A percentile compares a stretch with the other conserved stretches of the same genome.
These are phyloP conservation scores for Caenorhabditis imperialis DNA, from an alignment of 2,888 invertebrate species.

Conservation along the genomic window DNA sequence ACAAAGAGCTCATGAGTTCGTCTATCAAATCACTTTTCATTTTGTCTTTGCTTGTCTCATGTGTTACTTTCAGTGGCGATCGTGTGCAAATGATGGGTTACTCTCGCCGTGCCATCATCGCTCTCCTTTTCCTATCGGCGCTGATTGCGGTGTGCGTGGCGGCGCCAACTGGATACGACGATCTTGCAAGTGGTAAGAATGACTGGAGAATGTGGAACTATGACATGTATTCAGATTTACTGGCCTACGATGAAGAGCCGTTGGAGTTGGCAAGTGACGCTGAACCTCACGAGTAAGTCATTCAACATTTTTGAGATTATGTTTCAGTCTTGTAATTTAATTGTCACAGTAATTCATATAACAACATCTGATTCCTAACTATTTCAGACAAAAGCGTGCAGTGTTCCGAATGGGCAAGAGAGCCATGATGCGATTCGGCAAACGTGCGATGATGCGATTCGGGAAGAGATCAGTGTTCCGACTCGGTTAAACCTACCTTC, in stretches of 20 bases:
- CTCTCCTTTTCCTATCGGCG: constrained; percentile 20
- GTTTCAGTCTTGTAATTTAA: too few relatives aligned
- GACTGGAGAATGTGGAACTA: too few relatives aligned
- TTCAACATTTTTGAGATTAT: too few relatives aligned
- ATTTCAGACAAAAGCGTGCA: constrained; percentile 43
- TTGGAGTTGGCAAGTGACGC: constrained; percentile 6
- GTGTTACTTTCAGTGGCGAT: constrained; percentile 3
- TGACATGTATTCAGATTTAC: too few relatives aligned
- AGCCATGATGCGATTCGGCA: constrained; percentile 65
- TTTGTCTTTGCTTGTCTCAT: background rate
- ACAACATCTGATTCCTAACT: background rate
- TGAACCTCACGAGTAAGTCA: constrained; percentile 25
- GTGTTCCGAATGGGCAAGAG: constrained; percentile 59
- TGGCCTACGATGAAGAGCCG: constrained; percentile 19
- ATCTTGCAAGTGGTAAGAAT: constrained; percentile 8
- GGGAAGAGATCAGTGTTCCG: constrained; percentile 62
- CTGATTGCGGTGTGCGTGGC: constrained; percentile 22
- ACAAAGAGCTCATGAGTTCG: background rate
- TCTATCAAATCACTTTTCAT: background rate
- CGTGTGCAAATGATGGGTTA: constrained; percentile 49
- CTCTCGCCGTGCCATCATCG: constrained; percentile 26
- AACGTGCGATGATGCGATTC: constrained; percentile 64
- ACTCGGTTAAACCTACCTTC: constrained; percentile 46
- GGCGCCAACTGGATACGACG: constrained; percentile 9
- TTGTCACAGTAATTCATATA: too few relatives aligned